A percentile compares a stretch with the other conserved stretches of the same genome.
These are phyloP conservation scores for Geotrypetes seraphini DNA, from an alignment of 2,797 vertebrate genomes.

Conservation along the genomic window DNA sequence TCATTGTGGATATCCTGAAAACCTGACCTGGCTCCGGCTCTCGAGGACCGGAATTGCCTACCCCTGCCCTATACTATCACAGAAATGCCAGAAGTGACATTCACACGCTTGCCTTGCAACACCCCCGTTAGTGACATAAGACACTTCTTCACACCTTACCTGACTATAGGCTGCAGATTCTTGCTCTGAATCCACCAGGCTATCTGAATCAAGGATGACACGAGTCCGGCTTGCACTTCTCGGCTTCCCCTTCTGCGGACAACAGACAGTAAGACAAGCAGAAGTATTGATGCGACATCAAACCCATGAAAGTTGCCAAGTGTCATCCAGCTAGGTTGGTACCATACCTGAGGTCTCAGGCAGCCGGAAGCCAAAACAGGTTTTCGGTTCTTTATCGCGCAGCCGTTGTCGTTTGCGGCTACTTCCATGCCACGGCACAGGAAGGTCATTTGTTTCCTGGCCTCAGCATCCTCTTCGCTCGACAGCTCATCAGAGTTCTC, in stretches of 20 bases:
- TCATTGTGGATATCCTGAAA: no score
- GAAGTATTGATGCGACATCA: no score
- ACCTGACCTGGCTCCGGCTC: no score
- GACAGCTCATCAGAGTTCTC: slow-evolving; percentile 80
- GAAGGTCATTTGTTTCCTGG: slow-evolving; percentile 21
- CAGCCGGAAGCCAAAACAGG: no score
- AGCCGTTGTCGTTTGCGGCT: slow-evolving; percentile 45
- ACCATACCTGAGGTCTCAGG: background rate
- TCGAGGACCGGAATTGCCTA: no score
- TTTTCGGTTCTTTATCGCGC: slow-evolving; percentile 53
- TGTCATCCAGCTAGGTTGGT: background rate
- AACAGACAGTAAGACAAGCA: no score
- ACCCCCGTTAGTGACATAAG: no score
- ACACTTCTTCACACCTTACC: no score
- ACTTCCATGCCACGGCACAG: slow-evolving; percentile 42
- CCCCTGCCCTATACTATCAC: no score
- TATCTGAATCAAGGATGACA: slow-evolving; percentile 52
- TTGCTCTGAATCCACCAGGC: slow-evolving; percentile 54
- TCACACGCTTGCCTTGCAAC: no score
- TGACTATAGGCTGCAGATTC: slow-evolving; percentile 45
- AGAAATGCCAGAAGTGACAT: no score
- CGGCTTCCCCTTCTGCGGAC: background rate
- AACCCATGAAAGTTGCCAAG: background rate
- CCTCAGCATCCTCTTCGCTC: slow-evolving; percentile 74
- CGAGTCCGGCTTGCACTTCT: background rate